Percentiles rank a stretch among this genome's conserved stretches.
Evolutionary conservation across 2,797 vertebrate species (phyloP).

Genomic region (Sebastes nivosus): DNA sequence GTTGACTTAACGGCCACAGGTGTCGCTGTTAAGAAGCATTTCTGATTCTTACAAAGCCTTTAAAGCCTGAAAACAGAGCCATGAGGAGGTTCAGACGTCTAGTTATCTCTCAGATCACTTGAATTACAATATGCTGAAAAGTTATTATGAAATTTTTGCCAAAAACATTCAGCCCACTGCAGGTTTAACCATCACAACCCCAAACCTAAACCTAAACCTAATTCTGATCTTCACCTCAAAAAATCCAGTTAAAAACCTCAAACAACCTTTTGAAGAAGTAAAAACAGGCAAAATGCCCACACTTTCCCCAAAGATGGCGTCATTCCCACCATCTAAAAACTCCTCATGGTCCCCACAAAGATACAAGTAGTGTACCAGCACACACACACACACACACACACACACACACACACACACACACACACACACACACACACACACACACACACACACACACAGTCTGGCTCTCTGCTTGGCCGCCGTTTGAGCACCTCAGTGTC

Average conservation of each 20-base stretch:
- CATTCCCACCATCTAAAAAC: neutral
- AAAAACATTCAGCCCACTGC: too few species aligned
- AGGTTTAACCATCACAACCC: too few species aligned
- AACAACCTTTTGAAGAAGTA: neutral
- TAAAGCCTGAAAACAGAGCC: too few species aligned
- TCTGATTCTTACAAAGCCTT: too few species aligned
- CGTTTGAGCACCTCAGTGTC: slow-evolving; percentile 13
- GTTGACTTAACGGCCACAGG: too few species aligned
- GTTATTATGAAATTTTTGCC: too few species aligned
- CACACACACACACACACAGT: neutral
- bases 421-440: too few species aligned
- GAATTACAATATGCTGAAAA: too few species aligned
- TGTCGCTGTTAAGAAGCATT: too few species aligned
- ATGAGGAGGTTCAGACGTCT: too few species aligned
- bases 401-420: neutral
- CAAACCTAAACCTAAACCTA: neutral
- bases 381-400: too few species aligned
- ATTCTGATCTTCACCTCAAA: neutral
- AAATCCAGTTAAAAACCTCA: neutral
- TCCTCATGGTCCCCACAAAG: neutral
- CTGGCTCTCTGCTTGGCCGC: neutral
- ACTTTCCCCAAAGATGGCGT: neutral
- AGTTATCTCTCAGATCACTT: too few species aligned
- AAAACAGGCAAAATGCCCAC: neutral
- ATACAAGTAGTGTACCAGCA: neutral